Percentiles rank a stretch among this genome's conserved stretches.
phyloP scores from a whole-genome alignment of 2,113 vertebrate genomes.

The Cynopterus brachyotis region DNA sequence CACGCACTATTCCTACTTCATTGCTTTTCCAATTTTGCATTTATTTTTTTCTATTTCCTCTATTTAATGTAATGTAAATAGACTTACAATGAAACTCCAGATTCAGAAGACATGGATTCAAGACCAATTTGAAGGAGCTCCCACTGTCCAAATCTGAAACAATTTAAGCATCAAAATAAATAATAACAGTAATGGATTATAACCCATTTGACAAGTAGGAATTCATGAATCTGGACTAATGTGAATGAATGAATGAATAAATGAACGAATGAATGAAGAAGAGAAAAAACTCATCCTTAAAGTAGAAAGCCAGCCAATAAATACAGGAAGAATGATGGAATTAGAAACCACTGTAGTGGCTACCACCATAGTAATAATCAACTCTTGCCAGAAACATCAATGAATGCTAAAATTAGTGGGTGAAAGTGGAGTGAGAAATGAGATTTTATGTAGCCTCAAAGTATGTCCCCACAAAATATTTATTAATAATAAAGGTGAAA shows the following conservation, averaged over 20 bases:
- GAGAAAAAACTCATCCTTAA: not conserved
- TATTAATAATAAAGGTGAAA: not conserved
- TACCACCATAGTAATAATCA: not conserved
- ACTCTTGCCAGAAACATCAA: not conserved
- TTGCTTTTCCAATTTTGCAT: not conserved
- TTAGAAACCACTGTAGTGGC: not conserved
- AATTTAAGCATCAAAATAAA: conserved; percentile 8
- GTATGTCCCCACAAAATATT: not conserved
- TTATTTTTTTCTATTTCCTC: not conserved
- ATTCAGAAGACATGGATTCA: not conserved
- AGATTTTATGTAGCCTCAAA: not conserved
- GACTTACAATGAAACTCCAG: not conserved
- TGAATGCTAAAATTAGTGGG: not conserved
- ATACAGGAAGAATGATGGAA: not conserved
- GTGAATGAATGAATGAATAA: not conserved
- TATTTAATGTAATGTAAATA: not conserved
- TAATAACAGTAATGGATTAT: not conserved
- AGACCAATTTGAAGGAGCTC: not conserved
- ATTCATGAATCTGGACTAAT: not conserved
- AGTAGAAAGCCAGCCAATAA: not conserved
- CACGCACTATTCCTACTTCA: not conserved
- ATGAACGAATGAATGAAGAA: not conserved
- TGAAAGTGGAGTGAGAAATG: not conserved
- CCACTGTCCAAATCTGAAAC: not conserved
- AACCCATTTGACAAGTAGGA: not conserved